phyloP scores from a whole-genome alignment of 2,113 vertebrate species.

The Chlorocebus sabaeus region DNA sequence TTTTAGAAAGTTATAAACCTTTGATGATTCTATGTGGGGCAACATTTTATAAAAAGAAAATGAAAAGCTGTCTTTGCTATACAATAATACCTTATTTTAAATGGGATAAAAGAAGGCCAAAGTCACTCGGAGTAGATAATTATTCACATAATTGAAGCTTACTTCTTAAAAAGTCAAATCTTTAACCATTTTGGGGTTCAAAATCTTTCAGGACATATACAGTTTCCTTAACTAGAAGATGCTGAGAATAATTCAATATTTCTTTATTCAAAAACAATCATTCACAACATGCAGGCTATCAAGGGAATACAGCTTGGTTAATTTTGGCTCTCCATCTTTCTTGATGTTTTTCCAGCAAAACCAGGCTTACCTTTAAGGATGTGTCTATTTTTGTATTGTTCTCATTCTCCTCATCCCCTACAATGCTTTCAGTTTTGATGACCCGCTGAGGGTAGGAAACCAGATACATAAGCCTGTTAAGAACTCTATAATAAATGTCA shows the following conservation, averaged over 20 bases:
- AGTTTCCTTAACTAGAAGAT: neutral
- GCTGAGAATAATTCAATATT: neutral
- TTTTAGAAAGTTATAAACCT: slow-evolving; percentile 45
- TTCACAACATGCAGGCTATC: neutral
- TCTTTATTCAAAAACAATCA: neutral
- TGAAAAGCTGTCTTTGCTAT: neutral
- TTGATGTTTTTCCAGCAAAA: neutral
- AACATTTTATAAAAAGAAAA: neutral
- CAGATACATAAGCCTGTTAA: neutral
- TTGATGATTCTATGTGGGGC: neutral
- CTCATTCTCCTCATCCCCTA: neutral
- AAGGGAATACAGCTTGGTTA: neutral
- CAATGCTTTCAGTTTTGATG: neutral
- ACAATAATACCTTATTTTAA: neutral
- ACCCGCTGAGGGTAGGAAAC: neutral
- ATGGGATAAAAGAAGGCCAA: neutral
- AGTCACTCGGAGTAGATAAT: neutral
- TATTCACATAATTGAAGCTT: neutral
- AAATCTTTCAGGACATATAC: neutral
- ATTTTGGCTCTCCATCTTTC: neutral
- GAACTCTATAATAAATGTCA: neutral
- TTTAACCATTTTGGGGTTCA: neutral
- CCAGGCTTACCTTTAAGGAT: neutral
- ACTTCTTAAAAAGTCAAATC: neutral
- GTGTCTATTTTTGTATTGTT: neutral